Conservation (phyloP, 2,113 vertebrate species). For the Alces alces region DNA sequence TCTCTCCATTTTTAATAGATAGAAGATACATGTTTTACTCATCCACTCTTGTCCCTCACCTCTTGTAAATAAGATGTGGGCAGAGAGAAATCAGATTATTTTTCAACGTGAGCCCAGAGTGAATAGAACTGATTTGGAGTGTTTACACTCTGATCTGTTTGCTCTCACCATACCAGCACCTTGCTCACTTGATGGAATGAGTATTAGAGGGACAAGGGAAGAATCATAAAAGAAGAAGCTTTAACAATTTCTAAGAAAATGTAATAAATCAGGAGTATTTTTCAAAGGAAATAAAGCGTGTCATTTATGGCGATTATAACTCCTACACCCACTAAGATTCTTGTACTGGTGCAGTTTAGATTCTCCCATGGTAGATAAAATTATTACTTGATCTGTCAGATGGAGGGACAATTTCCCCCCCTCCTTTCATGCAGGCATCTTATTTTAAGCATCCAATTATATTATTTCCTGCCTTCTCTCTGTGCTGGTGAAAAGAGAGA, state of each 20-base stretch:
- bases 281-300: conserved; percentile 82
- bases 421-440: background rate
- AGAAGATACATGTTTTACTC: conserved; percentile 76
- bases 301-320: conserved; percentile 79
- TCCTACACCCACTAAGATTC: conserved; percentile 76
- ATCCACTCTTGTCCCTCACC: conserved; percentile 49
- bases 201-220: conserved; percentile 61
- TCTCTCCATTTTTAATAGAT: conserved; percentile 81
- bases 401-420: conserved; percentile 66
- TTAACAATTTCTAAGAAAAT: conserved; percentile 82
- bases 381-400: conserved; percentile 80
- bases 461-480: background rate
- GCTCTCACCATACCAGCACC: conserved; percentile 62
- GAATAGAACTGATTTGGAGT: conserved; percentile 79
- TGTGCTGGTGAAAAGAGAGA: background rate
- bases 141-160: conserved; percentile 75
- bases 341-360: conserved; percentile 77
- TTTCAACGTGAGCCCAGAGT: conserved; percentile 77
- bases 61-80: conserved; percentile 76
- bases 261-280: conserved; percentile 79
- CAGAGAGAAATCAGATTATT: conserved; percentile 81
- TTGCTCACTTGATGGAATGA: conserved; percentile 71
- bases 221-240: conserved; percentile 77
- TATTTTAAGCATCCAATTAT: conserved; percentile 28
- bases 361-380: conserved; percentile 78